Evolutionary conservation across 2,113 vertebrate genomes (phyloP).

Genomic region (Phaetusa simplex): DNA sequence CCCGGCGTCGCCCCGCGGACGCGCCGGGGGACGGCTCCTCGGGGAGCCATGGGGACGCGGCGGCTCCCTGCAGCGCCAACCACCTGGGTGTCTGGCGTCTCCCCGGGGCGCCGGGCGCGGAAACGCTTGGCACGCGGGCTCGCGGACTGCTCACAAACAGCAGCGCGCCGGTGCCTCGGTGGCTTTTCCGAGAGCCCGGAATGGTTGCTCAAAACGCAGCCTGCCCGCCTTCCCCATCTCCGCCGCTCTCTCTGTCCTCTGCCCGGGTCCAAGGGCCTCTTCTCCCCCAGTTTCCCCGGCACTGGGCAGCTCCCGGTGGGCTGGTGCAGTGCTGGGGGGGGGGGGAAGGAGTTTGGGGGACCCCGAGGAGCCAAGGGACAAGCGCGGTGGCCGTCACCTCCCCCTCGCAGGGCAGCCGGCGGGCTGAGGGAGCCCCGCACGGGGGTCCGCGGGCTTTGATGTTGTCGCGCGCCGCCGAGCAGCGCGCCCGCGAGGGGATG

Average conservation of each 20-base stretch:
- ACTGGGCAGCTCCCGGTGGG: not conserved
- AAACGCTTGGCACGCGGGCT: not conserved
- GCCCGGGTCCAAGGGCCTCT: not conserved
- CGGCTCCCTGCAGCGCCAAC: not conserved
- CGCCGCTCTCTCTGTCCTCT: not conserved
- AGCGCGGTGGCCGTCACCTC: rapidly evolving
- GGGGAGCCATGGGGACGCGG: not conserved
- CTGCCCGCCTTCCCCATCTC: not conserved
- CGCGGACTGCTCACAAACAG: not conserved
- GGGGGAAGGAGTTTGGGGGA: not conserved
- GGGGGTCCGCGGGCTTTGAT: not conserved
- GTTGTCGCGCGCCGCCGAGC: not conserved
- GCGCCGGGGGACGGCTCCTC: not conserved
- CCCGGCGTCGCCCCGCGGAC: rapidly evolving
- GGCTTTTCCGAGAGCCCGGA: not conserved
- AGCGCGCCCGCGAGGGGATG: not conserved
- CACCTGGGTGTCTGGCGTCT: not conserved
- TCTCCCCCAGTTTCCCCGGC: not conserved
- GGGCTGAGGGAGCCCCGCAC: not conserved
- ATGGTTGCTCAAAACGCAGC: not conserved
- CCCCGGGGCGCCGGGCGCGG: not conserved
- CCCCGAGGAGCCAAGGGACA: not conserved
- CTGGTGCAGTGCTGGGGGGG: rapidly evolving
- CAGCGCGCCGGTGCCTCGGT: rapidly evolving
- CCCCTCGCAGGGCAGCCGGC: not conserved